These are phyloP conservation scores for Onychostruthus taczanowskii DNA, from an alignment of 2,113 vertebrate genomes.

Conservation along the genomic window DNA sequence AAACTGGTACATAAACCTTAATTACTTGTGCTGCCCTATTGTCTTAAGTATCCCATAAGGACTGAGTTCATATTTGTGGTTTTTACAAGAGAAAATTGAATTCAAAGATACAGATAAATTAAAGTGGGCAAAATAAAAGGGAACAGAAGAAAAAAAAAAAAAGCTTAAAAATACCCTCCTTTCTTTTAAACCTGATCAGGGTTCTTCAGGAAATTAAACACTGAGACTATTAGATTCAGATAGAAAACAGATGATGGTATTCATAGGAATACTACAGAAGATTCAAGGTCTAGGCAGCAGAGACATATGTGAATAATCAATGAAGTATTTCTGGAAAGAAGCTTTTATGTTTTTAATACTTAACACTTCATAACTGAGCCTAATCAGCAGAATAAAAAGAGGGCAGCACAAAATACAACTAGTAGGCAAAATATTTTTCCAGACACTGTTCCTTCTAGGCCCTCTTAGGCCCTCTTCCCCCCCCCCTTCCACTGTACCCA, in stretches of 20 bases:
- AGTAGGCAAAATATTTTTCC: slow-evolving; percentile 69
- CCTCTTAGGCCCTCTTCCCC: too few relatives aligned
- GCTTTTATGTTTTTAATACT: slow-evolving; percentile 82
- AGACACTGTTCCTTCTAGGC: slow-evolving; percentile 34
- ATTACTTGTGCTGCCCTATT: neutral
- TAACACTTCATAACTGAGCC: slow-evolving; percentile 83
- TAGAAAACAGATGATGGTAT: slow-evolving; percentile 82
- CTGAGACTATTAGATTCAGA: slow-evolving; percentile 75
- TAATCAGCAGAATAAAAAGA: slow-evolving; percentile 78
- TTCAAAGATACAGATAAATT: neutral
- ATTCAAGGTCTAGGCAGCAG: slow-evolving; percentile 61
- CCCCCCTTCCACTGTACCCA: neutral
- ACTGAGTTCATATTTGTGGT: neutral
- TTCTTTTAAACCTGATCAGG: slow-evolving; percentile 75
- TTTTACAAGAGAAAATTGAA: neutral
- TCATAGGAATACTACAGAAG: slow-evolving; percentile 62
- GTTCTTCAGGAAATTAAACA: slow-evolving; percentile 84
- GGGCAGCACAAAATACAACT: slow-evolving; percentile 55
- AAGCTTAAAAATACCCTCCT: slow-evolving; percentile 29
- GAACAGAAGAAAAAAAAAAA: neutral
- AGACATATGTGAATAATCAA: slow-evolving; percentile 81
- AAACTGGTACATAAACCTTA: neutral
- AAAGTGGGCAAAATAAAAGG: slow-evolving; percentile 39
- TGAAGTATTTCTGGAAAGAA: slow-evolving; percentile 77
- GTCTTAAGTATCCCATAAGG: neutral